Evolutionary conservation across 2,113 vertebrate genomes (phyloP).

Genomic region (Cisticola juncidis): DNA sequence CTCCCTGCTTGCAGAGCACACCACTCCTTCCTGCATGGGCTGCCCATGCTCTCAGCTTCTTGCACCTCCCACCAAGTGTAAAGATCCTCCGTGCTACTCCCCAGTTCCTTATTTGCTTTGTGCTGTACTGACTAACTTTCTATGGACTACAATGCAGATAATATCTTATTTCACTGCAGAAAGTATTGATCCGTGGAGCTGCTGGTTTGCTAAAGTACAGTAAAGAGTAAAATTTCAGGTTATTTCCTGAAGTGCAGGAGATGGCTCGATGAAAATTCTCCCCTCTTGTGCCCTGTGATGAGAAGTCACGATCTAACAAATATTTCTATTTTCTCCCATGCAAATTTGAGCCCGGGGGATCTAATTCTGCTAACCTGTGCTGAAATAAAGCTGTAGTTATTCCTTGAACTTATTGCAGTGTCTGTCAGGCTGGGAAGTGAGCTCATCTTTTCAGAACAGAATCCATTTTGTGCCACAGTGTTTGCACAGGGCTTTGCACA

Average conservation of each 20-base stretch:
- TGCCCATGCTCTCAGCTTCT: not conserved
- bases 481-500: conserved; percentile 4
- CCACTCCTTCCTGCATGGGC: not conserved
- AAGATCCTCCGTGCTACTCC: not conserved
- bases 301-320: not conserved
- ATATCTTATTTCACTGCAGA: not conserved
- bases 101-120: conserved; percentile 40
- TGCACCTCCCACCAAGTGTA: not conserved
- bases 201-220: not conserved
- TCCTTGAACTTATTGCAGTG: not conserved
- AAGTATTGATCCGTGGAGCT: not conserved
- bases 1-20: not conserved
- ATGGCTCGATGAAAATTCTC: not conserved
- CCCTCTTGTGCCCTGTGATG: not conserved
- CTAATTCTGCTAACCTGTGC: not conserved
- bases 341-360: not conserved
- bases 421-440: not conserved
- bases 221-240: not conserved
- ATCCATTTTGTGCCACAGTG: conserved; percentile 3
- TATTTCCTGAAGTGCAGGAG: not conserved
- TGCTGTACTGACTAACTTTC: not conserved
- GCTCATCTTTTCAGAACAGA: not conserved
- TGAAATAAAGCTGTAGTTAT: not conserved
- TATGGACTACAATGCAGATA: not conserved
- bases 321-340: not conserved